These are phyloP conservation scores for Tragelaphus scriptus DNA, from an alignment of 2,113 vertebrate species.

Conservation along the genomic window DNA sequence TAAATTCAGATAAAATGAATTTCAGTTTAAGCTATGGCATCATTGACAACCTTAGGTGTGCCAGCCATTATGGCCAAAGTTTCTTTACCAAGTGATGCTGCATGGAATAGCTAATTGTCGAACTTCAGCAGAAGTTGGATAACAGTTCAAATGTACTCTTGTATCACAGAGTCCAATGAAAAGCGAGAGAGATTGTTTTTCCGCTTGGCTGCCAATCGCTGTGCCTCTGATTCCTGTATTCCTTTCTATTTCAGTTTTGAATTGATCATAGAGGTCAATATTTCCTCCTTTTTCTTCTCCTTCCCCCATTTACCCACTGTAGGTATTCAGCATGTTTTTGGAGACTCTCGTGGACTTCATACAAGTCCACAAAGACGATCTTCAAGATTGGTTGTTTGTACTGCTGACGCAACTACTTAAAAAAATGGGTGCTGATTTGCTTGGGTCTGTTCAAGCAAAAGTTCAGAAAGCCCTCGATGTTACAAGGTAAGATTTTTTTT, in stretches of 20 bases:
- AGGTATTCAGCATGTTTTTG: conserved; percentile 99
- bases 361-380: conserved; percentile 94
- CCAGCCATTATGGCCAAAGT: conserved; percentile 82
- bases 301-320: conserved; percentile 57
- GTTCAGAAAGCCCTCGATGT: conserved; percentile 96
- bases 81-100: conserved; percentile 81
- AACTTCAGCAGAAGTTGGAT: conserved; percentile 74
- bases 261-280: conserved; percentile 69
- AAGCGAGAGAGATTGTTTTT: conserved; percentile 73
- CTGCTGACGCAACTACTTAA: conserved; percentile 95
- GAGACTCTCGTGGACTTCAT: conserved; percentile 98
- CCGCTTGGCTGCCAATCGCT: conserved; percentile 86
- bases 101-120: conserved; percentile 82
- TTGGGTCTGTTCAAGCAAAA: conserved; percentile 98
- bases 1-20: background rate
- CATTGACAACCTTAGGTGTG: conserved; percentile 73
- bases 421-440: conserved; percentile 98
- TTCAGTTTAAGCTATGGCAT: background rate
- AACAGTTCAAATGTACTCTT: conserved; percentile 68
- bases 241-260: conserved; percentile 75
- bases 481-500: conserved; percentile 86
- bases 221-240: conserved; percentile 81
- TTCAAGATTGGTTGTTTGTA: conserved; percentile 97
- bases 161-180: conserved; percentile 76
- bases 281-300: conserved; percentile 75